Base-by-base conservation (phyloP, 2,113 vertebrate genomes). In the Craseonycteris thonglongyai region DNA sequence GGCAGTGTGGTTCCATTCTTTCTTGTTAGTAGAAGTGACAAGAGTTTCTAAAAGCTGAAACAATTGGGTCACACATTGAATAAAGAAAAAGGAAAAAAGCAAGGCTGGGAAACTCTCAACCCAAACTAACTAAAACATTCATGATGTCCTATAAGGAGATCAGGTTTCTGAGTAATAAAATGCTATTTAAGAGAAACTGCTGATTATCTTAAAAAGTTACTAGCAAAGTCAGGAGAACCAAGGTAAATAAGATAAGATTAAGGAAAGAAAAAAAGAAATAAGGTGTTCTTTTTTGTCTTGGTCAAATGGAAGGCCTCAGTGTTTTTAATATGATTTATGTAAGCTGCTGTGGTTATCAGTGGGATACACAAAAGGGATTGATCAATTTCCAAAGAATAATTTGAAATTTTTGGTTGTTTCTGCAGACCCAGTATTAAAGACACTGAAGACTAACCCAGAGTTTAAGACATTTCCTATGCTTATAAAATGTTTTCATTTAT, bases 1-100 rank as follows among this genome's bases (percentile, higher is more conserved):
- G 16, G 61, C 80, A 61, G 2, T 0, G 7, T 95, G 26, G 79
- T 5, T 90, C 18, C 33, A 42, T 71, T 94, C 63, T 91, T 93
- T 92, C 24, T 93, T 78, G 68, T 93, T 90, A 95, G 40, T 65
- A 49, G 40, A 78, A 94, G 38, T 91, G 22, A 92, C 42, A 42
- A 56, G 81, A 54, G 38, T 96, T 95, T 74, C 54, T 81, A 12
- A 71, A 61, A 51, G 74, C 56, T 69, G 24, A 97, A 96, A 47
- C 61, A 96, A 16, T 91, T 59, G 58, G 11, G 59, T 84, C 65
- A 90, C 75, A 9, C 8, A 63, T 1, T 16, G 56, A 88, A 95
- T 61, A 68, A 94, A 96, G 40, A 74, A 88, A 85, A 88, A 91
- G 45, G 11, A 38, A 88, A 90, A 89, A 71, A 69, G n/a, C 2